Percentiles rank a stretch among this genome's conserved stretches.
Evolutionary conservation across 1,140 invertebrate genomes (phyloP).

Genomic region (Patella vulgata): DNA sequence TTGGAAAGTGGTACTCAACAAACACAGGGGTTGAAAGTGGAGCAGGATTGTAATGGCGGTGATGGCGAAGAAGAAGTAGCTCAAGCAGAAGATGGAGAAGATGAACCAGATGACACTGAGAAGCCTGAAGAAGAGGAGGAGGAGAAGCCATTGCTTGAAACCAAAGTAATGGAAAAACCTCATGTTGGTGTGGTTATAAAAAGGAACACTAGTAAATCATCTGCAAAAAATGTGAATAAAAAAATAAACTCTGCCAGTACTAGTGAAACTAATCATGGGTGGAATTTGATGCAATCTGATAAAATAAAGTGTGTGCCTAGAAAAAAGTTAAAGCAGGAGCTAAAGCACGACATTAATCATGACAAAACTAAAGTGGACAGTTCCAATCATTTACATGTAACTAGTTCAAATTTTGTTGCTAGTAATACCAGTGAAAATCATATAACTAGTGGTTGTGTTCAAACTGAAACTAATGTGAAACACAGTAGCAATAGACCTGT

Average conservation of each 20-base stretch:
- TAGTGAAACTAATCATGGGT: neutral
- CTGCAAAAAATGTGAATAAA: constrained; percentile 1
- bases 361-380: neutral
- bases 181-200: neutral
- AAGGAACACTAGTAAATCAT: neutral
- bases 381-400: neutral
- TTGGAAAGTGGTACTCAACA: too few species aligned
- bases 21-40: too few species aligned
- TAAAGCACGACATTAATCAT: too few species aligned
- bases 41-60: neutral
- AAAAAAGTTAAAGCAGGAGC: neutral
- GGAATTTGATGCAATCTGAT: neutral
- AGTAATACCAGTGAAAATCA: too few species aligned
- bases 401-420: too few species aligned
- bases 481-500: too few species aligned
- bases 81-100: neutral
- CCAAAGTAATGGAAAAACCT: neutral
- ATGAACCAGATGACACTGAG: constrained; percentile 3
- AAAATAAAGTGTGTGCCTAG: neutral
- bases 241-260: neutral
- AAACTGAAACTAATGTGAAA: too few species aligned
- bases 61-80: neutral
- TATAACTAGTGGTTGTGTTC: too few species aligned
- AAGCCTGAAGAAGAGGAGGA: constrained; percentile 20
- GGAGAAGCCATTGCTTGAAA: neutral